phyloP scores from a whole-genome alignment of 2,888 invertebrate genomes.

The Esperia sulphurella region DNA sequence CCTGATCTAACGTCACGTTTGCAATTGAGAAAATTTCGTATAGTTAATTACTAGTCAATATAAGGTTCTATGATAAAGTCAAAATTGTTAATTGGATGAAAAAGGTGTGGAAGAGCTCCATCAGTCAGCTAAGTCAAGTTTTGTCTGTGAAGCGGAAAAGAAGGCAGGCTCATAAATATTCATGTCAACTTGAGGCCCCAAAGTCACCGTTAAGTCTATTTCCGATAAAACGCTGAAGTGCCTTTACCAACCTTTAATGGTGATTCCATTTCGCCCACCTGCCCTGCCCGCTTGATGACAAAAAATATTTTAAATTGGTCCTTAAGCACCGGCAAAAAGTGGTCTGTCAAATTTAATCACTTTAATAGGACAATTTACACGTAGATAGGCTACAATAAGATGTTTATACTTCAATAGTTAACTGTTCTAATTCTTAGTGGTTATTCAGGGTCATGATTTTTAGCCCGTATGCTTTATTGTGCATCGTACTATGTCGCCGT shows the following conservation, averaged over 20 bases:
- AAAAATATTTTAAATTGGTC: conserved; percentile 22
- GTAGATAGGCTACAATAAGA: not conserved
- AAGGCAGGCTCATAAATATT: conserved; percentile 70
- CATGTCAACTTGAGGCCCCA: conserved; percentile 64
- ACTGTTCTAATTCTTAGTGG: no score
- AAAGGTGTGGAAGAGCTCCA: conserved; percentile 15
- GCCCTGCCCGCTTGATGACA: conserved; percentile 14
- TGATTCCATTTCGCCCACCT: conserved; percentile 48
- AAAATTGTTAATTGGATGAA: conserved; percentile 19
- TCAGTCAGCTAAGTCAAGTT: conserved; percentile 22
- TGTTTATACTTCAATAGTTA: no score
- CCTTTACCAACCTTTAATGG: conserved; percentile 48
- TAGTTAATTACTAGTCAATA: not conserved
- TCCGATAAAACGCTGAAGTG: conserved; percentile 60
- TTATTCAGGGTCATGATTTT: no score
- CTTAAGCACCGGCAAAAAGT: conserved; percentile 7
- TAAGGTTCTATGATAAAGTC: conserved; percentile 10
- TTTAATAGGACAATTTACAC: conserved; percentile 7
- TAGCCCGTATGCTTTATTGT: no score
- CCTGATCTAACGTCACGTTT: no score
- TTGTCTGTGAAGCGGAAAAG: conserved; percentile 27
- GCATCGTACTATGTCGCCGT: no score
- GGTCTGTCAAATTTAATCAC: conserved; percentile 13
- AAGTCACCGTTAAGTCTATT: conserved; percentile 72
- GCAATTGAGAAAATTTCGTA: no score